phyloP scores from a whole-genome alignment of 2,888 invertebrate genomes.

The Catocala nupta region DNA sequence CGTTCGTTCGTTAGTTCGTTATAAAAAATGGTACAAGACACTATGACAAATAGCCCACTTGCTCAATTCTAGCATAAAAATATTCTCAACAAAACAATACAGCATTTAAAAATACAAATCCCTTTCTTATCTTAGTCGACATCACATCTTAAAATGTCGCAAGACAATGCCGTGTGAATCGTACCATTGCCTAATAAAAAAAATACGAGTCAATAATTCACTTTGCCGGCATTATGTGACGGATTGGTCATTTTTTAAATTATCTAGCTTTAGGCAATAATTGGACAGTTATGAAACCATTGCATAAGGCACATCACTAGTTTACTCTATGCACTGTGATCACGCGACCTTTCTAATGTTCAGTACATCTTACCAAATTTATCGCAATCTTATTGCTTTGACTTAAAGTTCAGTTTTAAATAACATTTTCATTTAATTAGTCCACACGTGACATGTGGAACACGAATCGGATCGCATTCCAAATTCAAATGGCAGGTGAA shows the following conservation, averaged over 20 bases:
- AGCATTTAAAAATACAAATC: constrained; percentile 78
- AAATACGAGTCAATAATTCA: constrained; percentile 70
- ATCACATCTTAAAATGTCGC: constrained; percentile 77
- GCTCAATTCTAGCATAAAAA: constrained; percentile 72
- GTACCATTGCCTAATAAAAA: constrained; percentile 71
- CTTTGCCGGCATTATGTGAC: constrained; percentile 73
- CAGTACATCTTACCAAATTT: constrained; percentile 29
- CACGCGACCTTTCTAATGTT: constrained; percentile 70
- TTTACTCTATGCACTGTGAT: constrained; percentile 58
- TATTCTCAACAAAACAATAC: constrained; percentile 79
- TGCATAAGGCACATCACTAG: constrained; percentile 72
- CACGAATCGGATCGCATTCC: constrained; percentile 66
- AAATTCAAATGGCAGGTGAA: constrained; percentile 66
- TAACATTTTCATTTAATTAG: constrained; percentile 15
- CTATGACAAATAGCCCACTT: constrained; percentile 55
- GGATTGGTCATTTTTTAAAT: constrained; percentile 78
- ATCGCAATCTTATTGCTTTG: constrained; percentile 22
- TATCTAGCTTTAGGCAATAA: constrained; percentile 76
- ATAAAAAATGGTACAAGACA: constrained; percentile 36
- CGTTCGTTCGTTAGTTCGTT: constrained; percentile 28
- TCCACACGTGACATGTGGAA: constrained; percentile 55
- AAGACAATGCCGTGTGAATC: constrained; percentile 80
- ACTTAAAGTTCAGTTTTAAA: constrained; percentile 24
- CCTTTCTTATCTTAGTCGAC: constrained; percentile 76
- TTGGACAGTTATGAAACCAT: constrained; percentile 74